Evolutionary conservation across 1,140 invertebrate genomes (phyloP), one percentile per base, ranked within the genome.

Genomic region (Solenopsis invicta): DNA sequence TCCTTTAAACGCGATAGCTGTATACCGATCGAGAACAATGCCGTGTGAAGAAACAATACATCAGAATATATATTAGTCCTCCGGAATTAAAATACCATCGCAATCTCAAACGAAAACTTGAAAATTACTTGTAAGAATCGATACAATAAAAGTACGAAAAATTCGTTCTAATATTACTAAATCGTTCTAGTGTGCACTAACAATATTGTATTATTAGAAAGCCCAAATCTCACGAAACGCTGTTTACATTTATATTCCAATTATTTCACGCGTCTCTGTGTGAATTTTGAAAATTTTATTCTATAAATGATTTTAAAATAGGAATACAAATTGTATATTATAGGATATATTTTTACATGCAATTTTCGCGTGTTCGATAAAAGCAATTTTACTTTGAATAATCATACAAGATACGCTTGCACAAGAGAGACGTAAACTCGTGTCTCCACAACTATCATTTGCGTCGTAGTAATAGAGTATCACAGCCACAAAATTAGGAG

Each of bases 401-500:
- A 75, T 61, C 50, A 74, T 50, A 37, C 8, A n/a, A 56, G 9
- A 50, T 61, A 24, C 45, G 24, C 8, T 69, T 69, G 24, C 45
- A 59, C 12, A 69, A 45, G n/a, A 48, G 9, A 18, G 0, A 59
- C 13, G 3, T 1, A 75, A 16, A 13, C 12, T 62, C n/a, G 56
- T 12, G n/a, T 41, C 56, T 21, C 48, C 34, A 75, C 61, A 74
- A 62, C 69, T 50, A 41, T 61, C 13, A 84, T 71, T 13, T 69
- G 34, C 10, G 41, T 87, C 24, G 24, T 52, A 21, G 9, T 74
- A 75, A 85, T 64, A 52, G 52, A 85, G 62, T 50, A n/a, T 21
- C 61, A 12, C n/a, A 4, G 61, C 41, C 61, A 18, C 62, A 74
- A 87, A 90, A 92, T 91, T 92, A 87, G 71, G 76, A 84, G 64